Evolutionary conservation across 2,797 vertebrate genomes (phyloP).

Genomic region (Chrosomus eos): DNA sequence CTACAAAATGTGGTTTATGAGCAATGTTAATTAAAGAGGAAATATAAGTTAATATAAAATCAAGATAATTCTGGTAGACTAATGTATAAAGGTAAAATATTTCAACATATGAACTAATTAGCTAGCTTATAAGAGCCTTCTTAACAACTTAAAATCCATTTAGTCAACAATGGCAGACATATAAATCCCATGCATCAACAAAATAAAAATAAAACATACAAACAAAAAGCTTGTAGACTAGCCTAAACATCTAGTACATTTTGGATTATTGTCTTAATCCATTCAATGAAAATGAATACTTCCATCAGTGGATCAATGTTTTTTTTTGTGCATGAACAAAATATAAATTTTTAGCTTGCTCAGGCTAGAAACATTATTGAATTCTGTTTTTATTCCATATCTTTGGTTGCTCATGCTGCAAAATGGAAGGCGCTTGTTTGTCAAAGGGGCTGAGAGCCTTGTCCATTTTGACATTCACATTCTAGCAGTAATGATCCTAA

Average conservation of each 20-base stretch:
- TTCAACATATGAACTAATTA: neutral
- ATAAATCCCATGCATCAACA: neutral
- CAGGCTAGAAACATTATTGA: constrained; percentile 41
- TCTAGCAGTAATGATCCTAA: constrained; percentile 84
- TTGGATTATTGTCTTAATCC: neutral
- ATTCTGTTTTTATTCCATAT: constrained; percentile 67
- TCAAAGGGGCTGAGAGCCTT: constrained; percentile 77
- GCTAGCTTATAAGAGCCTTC: neutral
- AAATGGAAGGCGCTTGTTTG: constrained; percentile 77
- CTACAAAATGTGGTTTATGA: neutral
- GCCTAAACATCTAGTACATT: neutral
- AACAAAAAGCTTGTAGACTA: constrained; percentile 1
- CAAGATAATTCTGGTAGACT: neutral
- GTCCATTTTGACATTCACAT: constrained; percentile 83
- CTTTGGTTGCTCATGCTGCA: constrained; percentile 69
- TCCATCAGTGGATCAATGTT: constrained; percentile 16
- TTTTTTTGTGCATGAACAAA: neutral
- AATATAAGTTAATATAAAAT: neutral
- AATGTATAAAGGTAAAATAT: neutral
- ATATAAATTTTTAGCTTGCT: constrained; percentile 11
- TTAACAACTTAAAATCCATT: neutral
- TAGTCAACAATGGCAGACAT: neutral
- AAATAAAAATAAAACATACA: constrained; percentile 4
- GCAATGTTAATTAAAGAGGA: too few relatives aligned
- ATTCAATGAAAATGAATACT: constrained; percentile 36